Percentiles rank a stretch among this genome's conserved stretches.
These are phyloP conservation scores for Ceratosolen solmsi DNA, from an alignment of 1,140 invertebrate genomes.

Conservation along the genomic window DNA sequence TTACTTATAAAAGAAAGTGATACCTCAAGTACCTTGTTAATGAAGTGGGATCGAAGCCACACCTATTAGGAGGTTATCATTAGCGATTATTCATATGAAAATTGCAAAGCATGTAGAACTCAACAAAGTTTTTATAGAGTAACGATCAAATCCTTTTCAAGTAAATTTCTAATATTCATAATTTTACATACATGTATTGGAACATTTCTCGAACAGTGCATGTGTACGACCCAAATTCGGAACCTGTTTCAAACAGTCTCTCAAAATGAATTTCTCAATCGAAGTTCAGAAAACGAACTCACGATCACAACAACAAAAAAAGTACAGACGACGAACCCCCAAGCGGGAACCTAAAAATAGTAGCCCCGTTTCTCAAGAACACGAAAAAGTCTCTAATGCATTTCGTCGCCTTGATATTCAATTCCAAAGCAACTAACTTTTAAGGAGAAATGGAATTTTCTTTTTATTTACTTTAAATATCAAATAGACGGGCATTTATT, in stretches of 20 bases:
- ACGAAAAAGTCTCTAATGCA: not conserved
- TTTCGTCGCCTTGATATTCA: not conserved
- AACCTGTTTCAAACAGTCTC: conserved; percentile 39
- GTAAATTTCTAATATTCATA: conserved; percentile 30
- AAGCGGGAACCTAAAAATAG: conserved; percentile 22
- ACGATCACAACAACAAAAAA: conserved; percentile 4
- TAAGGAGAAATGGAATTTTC: not conserved
- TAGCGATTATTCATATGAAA: not conserved
- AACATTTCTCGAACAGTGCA: conserved; percentile 26
- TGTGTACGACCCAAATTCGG: conserved; percentile 38
- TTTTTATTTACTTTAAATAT: not conserved
- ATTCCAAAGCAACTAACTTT: no score
- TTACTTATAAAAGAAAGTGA: no score
- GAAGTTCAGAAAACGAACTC: conserved; percentile 14
- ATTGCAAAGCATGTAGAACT: not conserved
- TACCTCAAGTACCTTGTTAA: not conserved
- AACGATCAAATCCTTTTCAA: not conserved
- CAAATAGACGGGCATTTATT: not conserved
- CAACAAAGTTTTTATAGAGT: not conserved
- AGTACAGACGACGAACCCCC: not conserved
- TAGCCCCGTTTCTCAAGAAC: not conserved
- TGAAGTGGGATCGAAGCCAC: not conserved
- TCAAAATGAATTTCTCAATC: conserved; percentile 41
- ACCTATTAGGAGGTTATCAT: not conserved
- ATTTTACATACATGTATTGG: conserved; percentile 5